Conservation (phyloP, 2,888 invertebrate species). For the Deladenus siricidicola region DNA sequence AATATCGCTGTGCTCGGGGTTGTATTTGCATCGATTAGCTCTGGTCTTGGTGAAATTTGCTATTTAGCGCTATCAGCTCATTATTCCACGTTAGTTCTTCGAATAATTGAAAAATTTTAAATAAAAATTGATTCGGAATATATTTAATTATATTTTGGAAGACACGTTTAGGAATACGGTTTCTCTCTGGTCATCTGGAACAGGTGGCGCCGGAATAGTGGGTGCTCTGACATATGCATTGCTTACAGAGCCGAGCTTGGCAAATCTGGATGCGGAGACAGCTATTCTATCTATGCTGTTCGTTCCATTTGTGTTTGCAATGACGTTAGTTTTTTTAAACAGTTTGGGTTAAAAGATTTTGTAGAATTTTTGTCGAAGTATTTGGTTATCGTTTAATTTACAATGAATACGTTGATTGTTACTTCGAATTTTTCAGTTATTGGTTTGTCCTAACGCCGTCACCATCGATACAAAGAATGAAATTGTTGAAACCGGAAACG, state of each 20-base stretch:
- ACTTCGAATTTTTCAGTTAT: conserved; percentile 20
- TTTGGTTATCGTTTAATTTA: too few relatives aligned
- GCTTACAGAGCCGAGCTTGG: conserved; percentile 61
- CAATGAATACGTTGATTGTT: neutral
- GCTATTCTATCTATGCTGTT: conserved; percentile 68
- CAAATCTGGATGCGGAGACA: conserved; percentile 36
- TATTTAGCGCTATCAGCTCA: conserved; percentile 67
- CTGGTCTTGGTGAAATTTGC: conserved; percentile 73
- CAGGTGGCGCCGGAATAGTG: conserved; percentile 67
- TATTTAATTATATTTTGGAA: too few relatives aligned
- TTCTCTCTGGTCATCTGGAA: conserved; percentile 77
- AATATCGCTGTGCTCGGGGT: conserved; percentile 58
- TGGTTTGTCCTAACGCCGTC: conserved; percentile 22
- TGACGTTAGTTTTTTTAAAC: conserved; percentile 56
- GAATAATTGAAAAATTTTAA: neutral
- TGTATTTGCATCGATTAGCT: conserved; percentile 65
- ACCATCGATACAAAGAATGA: conserved; percentile 14
- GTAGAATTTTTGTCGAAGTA: too few relatives aligned
- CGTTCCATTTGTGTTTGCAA: conserved; percentile 65
- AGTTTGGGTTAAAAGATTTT: too few relatives aligned
- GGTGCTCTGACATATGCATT: conserved; percentile 57
- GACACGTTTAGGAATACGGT: conserved; percentile 63
- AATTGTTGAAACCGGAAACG: conserved; percentile 11
- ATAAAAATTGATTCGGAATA: too few relatives aligned
- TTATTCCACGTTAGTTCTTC: conserved; percentile 60